Evolutionary conservation across 2,888 invertebrate genomes (phyloP), one percentile per base, ranked within the genome.

Genomic region (Pammene aurita): DNA sequence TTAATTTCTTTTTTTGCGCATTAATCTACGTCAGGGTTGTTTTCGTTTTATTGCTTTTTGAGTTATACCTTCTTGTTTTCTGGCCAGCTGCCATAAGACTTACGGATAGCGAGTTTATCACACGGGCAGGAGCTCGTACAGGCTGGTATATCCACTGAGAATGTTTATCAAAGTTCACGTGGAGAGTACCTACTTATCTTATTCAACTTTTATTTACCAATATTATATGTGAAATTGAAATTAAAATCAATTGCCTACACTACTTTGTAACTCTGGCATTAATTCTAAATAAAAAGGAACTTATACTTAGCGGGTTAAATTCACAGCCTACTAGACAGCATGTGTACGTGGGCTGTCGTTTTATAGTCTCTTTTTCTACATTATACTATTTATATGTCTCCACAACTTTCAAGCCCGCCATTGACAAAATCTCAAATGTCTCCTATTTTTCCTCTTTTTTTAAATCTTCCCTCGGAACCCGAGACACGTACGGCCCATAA

Each of bases 401-500:
- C 41, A 44, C 63, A 52, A 61, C 60, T 67, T 54, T 54, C 55
- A 48, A 67, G 61, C 34, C 61, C 16, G 58, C 68, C 68, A 68
- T 68, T 68, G 68, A 64, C 68, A 68, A 68, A 67, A 67, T 58
- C 52, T 67, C 55, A 50, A 55, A 55, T 62, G 62, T 62, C 62
- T 62, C 62, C 62, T 62, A 62, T 52, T 52, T 62, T 62, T 62
- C 54, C 44, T 64, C 64, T 64, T 64, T 62, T 61, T 42, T 56
- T 52, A 38, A 66, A 58, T 50, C 57, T 62, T 70, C 74, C 71
- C 76, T 77, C 72, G 77, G 80, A 78, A 80, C 74, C 74, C 80
- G 75, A 72, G 76, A 84, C 88, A 89, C 88, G 88, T 89, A 85
- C 78, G 68, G 77, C 77, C 79, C 81, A 87, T 86, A 86, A 87